Percentiles rank a stretch among this genome's conserved stretches.
Conservation (phyloP, 2,888 invertebrate species). For the Dolichopus griseipennis region DNA sequence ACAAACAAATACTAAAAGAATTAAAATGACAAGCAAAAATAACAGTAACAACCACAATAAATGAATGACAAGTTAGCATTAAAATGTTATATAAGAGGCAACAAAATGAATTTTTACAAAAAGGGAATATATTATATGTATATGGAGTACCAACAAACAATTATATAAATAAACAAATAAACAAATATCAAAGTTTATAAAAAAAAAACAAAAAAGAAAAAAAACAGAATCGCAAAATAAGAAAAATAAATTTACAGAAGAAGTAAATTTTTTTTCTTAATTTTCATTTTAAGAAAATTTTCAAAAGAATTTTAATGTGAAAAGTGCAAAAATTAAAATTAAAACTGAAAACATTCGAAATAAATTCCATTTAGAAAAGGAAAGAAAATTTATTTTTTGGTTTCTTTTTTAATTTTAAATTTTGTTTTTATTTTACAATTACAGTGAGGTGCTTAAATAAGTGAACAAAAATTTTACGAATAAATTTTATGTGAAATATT, state of each 20-base stretch:
- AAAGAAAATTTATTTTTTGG: neutral
- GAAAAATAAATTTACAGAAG: neutral
- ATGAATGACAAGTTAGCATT: neutral
- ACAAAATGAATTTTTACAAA: too few species aligned
- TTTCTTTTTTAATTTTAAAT: too few species aligned
- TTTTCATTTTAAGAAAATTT: neutral
- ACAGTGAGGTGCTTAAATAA: too few species aligned
- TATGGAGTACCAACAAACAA: too few species aligned
- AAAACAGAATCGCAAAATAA: neutral
- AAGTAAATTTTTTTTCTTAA: neutral
- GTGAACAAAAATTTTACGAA: too few species aligned
- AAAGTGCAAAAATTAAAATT: conserved; percentile 3
- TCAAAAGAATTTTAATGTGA: conserved; percentile 6
- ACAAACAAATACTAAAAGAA: too few species aligned
- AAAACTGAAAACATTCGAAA: conserved; percentile 1
- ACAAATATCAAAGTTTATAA: neutral
- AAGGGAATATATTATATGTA: too few species aligned
- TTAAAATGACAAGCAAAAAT: too few species aligned
- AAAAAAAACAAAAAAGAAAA: neutral
- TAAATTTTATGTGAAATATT: too few species aligned
- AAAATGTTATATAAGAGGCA: neutral
- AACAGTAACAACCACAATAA: too few species aligned
- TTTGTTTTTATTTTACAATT: too few species aligned
- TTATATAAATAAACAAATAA: too few species aligned
- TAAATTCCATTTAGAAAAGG: neutral